Percentiles rank a stretch among this genome's conserved stretches.
These are phyloP conservation scores for Drosophila pectinifera DNA, from an alignment of 1,140 invertebrate genomes.

Conservation along the genomic window DNA sequence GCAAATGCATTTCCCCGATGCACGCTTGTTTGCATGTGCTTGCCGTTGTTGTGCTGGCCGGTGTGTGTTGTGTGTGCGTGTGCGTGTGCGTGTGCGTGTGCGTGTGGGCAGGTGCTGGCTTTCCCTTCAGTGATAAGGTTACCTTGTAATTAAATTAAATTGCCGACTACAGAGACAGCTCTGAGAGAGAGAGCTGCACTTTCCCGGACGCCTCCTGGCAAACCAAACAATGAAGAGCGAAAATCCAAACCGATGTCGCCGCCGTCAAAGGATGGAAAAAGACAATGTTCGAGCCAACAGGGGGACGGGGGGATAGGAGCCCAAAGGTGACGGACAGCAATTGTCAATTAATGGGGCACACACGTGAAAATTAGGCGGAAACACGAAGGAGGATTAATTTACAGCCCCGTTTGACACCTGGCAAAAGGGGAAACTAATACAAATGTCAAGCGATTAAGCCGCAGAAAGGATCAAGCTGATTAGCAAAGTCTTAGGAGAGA, in stretches of 20 bases:
- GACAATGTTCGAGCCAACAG: background rate
- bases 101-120: slow-evolving; percentile 61
- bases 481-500: slow-evolving; percentile 69
- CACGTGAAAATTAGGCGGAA: slow-evolving; percentile 56
- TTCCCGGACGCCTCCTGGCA: slow-evolving; percentile 22
- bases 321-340: slow-evolving; percentile 33
- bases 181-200: slow-evolving; percentile 22
- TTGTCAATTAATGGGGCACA: slow-evolving; percentile 69
- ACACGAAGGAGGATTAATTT: slow-evolving; percentile 74
- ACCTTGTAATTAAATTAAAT: slow-evolving; percentile 82
- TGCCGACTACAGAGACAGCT: slow-evolving; percentile 45
- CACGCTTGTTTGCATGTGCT: slow-evolving; percentile 18
- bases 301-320: background rate
- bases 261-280: slow-evolving; percentile 10
- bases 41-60: slow-evolving; percentile 7
- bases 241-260: background rate
- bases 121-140: slow-evolving; percentile 66
- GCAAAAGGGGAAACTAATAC: slow-evolving; percentile 56
- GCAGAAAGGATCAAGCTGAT: slow-evolving; percentile 78
- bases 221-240: slow-evolving; percentile 29
- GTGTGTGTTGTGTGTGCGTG: slow-evolving; percentile 7
- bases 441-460: slow-evolving; percentile 81
- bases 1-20: slow-evolving; percentile 28
- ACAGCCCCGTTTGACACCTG: slow-evolving; percentile 61
- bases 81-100: too few species aligned